A percentile compares a stretch with the other conserved stretches of the same genome.
These are phyloP conservation scores for Coptodon rendalli DNA, from an alignment of 2,113 vertebrate species.

Conservation along the genomic window DNA sequence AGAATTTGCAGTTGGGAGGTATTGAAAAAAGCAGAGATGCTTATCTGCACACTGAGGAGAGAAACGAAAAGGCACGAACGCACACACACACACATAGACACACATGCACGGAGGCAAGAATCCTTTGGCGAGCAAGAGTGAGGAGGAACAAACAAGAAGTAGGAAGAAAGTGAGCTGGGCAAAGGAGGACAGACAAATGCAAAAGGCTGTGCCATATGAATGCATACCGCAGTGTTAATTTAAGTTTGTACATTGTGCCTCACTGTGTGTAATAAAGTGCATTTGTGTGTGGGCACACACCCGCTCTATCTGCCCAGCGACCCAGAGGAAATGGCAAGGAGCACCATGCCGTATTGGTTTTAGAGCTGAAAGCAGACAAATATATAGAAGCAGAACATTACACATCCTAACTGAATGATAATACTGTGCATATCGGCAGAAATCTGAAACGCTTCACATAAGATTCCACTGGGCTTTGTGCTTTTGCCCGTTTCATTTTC, in stretches of 20 bases:
- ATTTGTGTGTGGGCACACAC: not conserved
- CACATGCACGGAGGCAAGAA: not conserved
- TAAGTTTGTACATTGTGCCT: not conserved
- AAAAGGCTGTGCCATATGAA: not conserved
- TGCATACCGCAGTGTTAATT: not conserved
- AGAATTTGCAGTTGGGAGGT: not conserved
- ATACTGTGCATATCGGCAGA: constrained; percentile 52
- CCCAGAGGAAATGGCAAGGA: constrained; percentile 23
- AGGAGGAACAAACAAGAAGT: not conserved
- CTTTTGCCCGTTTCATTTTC: constrained; percentile 55
- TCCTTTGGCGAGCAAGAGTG: not conserved
- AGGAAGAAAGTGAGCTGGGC: not conserved
- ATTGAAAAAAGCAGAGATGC: not conserved
- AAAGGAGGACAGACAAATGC: not conserved
- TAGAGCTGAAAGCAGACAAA: constrained; percentile 32
- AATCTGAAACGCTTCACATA: constrained; percentile 54
- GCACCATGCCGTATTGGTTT: constrained; percentile 14
- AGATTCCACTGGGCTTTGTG: constrained; percentile 45
- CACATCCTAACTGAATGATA: constrained; percentile 55
- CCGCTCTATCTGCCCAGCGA: not conserved
- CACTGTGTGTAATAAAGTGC: not conserved
- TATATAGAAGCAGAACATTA: constrained; percentile 29
- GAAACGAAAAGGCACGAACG: not conserved
- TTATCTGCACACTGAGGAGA: not conserved
- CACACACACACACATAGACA: not conserved